Evolutionary conservation across 2,888 invertebrate species (phyloP), one percentile per base, ranked within the genome.

Genomic region (Glyphotaelius pellucidus): DNA sequence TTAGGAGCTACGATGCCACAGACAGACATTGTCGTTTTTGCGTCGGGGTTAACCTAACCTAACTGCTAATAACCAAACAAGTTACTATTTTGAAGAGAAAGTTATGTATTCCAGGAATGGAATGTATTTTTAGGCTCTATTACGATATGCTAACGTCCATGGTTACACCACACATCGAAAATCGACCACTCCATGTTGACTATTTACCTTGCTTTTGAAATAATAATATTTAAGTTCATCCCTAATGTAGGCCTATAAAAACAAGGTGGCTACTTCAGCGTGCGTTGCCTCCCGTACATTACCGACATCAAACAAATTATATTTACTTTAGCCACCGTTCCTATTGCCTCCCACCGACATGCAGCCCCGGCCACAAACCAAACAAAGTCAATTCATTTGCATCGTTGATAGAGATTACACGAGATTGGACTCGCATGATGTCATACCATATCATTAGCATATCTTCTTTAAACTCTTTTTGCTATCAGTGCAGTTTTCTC

Each of bases 171-270:
- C 67, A 3, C 67, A 67, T 67, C 25, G 67, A 67, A 67, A 67
- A 67, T 67, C 25, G 25, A 67, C 67, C 67, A 67, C n/a, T 67
- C 67, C 67, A 67, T 67, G 67, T 67, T 67, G 25, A 67, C 35
- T 83, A 83, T 32, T 83, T 83, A 83, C 15, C 12, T n/a, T 86
- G 35, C 86, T 25, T 86, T 86, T 35, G 35, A 67, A 67, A 9
- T 86, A 86, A 86, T 30, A 86, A 47, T 86, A 47, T 86, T 86
- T 42, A 86, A 86, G 25, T 86, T 86, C 86, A 83, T 35, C 86
- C 42, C 86, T 86, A 42, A 86, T 47, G 42, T 42, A 30, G 25
- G 86, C 30, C 15, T 86, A 86, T n/a, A 86, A 83, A 86, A 86
- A 86, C 86, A 86, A 30, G 85, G 67, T 67, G 67, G 15, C 83